phyloP scores from a whole-genome alignment of 1,140 invertebrate genomes.

The Macrocentrus cingulum region DNA sequence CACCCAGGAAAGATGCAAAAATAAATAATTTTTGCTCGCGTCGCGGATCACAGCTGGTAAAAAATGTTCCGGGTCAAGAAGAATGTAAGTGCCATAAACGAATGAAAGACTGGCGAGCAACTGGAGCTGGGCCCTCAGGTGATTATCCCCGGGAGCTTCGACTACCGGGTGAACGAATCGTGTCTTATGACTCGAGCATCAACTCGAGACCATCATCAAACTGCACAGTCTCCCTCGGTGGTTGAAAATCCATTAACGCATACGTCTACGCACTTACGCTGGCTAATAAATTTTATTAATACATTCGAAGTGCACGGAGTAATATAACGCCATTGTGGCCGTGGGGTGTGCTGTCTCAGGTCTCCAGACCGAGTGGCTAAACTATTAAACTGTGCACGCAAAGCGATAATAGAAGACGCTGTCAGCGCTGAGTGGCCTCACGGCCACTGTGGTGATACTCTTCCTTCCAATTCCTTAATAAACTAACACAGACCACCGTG shows the following conservation, averaged over 20 bases:
- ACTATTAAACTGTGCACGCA: conserved; percentile 27
- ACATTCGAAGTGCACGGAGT: conserved; percentile 41
- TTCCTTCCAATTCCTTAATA: conserved; percentile 29
- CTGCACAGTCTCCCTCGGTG: conserved; percentile 28
- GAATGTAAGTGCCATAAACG: background rate
- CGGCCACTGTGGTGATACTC: background rate
- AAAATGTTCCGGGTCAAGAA: background rate
- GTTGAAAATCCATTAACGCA: conserved; percentile 55
- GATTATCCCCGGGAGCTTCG: background rate
- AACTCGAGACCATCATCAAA: background rate
- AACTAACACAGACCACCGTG: no score
- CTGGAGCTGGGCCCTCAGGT: conserved; percentile 1
- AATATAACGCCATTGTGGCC: conserved; percentile 47
- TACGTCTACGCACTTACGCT: conserved; percentile 38
- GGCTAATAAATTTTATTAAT: conserved; percentile 56
- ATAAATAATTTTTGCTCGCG: no score
- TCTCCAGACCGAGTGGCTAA: conserved; percentile 17
- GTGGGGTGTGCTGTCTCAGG: conserved; percentile 30
- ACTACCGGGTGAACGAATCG: conserved; percentile 26
- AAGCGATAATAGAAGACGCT: conserved; percentile 27
- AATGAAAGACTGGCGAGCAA: conserved; percentile 12
- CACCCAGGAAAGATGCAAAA: no score
- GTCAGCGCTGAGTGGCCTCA: conserved; percentile 22
- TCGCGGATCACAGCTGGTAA: no score
- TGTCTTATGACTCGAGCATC: conserved; percentile 11